phyloP scores from a whole-genome alignment of 2,113 vertebrate genomes.

The Xenopus laevis region DNA sequence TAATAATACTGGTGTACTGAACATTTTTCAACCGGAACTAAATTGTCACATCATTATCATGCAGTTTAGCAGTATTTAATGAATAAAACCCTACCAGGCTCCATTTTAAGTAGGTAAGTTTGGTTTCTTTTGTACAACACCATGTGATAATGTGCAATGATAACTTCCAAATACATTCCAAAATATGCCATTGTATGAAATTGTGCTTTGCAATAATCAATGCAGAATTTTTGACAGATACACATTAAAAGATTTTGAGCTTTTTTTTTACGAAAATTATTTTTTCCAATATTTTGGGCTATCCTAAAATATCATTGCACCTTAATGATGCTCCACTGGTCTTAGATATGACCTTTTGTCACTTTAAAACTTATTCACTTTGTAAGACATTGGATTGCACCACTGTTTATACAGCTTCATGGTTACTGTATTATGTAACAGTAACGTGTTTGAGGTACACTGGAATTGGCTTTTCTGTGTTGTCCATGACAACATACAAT shows the following conservation, averaged over 20 bases:
- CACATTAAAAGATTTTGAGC: too few relatives aligned
- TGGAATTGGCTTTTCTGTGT: not conserved
- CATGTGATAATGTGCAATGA: constrained; percentile 41
- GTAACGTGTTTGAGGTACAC: not conserved
- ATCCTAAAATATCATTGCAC: constrained; percentile 26
- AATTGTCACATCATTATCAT: too few relatives aligned
- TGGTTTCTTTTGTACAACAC: not conserved
- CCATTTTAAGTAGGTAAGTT: constrained; percentile 29
- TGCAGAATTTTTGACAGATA: too few relatives aligned
- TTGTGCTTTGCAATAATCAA: too few relatives aligned
- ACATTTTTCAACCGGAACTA: too few relatives aligned
- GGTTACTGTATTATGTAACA: not conserved
- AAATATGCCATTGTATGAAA: too few relatives aligned
- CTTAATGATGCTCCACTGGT: constrained; percentile 16
- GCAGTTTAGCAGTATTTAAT: too few relatives aligned
- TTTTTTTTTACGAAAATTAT: too few relatives aligned
- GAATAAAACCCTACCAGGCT: too few relatives aligned
- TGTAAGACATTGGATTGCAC: not conserved
- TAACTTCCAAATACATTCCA: not conserved
- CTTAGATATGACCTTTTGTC: not conserved
- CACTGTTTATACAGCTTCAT: constrained; percentile 17
- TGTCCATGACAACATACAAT: not conserved
- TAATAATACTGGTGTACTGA: too few relatives aligned
- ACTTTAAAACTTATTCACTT: not conserved
- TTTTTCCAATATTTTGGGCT: too few relatives aligned